Base-by-base conservation (phyloP, 2,888 invertebrate species). In the Drosophila anomalata region DNA sequence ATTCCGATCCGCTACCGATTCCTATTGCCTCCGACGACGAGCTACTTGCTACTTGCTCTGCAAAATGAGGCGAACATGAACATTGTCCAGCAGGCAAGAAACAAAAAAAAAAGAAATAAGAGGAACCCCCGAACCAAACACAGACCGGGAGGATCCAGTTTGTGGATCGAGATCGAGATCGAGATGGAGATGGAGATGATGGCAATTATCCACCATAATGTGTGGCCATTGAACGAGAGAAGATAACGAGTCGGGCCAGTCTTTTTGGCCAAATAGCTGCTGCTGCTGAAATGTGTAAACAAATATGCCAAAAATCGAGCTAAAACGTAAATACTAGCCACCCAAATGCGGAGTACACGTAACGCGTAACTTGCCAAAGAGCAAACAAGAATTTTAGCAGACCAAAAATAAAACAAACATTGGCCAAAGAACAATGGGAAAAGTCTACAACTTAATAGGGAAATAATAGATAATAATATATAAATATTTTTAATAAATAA, bases 121-220 rank as follows among this genome's bases (percentile, higher is more conserved):
- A 39, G 24, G 14, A 24, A 11, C 14, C 36, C n/a, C n/a, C 36
- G n/a, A 36, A n/a, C 36, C 36, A 24, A 31, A 20, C 14, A 12
- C 14, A 12, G 17, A 51, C 12, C 33, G 31, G 29, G 44, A 47
- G 58, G 70, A 46, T 67, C 57, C 20, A 26, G 26, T 47, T 36
- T 17, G 17, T 17, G 17, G 17, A 17, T 17, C 17, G 17, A 17
- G 17, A 17, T 17, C 17, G 17, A 17, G 17, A 17, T 17, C 17
- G 17, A 17, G 17, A 17, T 17, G 17, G 17, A 17, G 17, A 17
- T 17, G 17, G 73, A 55, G 65, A 36, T 36, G 36, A n/a, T 36
- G 36, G 70, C 54, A 65, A 55, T 70, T 81, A 78, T 66, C 68
- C 63, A 29, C 54, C 60, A 70, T 70, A 80, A 80, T 77, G 73